A percentile compares a stretch with the other conserved stretches of the same genome.
These are phyloP conservation scores for Scleropages formosus DNA, from an alignment of 2,797 vertebrate genomes.

Conservation along the genomic window DNA sequence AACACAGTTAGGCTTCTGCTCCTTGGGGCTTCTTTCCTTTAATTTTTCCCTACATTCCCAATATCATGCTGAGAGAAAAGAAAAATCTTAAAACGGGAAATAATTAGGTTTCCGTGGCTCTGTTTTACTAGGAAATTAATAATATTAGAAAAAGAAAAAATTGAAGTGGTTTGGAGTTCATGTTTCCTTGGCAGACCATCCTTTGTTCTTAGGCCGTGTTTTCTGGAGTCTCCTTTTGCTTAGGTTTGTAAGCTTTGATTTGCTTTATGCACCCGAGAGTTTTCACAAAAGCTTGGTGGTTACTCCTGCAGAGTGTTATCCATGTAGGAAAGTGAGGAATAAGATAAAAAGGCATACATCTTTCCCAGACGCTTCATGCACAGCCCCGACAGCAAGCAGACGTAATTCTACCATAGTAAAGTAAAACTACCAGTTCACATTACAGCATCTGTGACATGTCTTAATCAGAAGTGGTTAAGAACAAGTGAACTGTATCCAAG, in stretches of 20 bases:
- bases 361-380: constrained; percentile 8
- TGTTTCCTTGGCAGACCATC: constrained; percentile 38
- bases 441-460: background rate
- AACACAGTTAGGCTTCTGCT: constrained; percentile 44
- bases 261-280: constrained; percentile 29
- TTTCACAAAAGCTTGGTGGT: constrained; percentile 34
- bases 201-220: constrained; percentile 33
- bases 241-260: constrained; percentile 33
- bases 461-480: too few species aligned
- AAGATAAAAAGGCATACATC: constrained; percentile 16
- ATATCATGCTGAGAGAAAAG: constrained; percentile 28
- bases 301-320: constrained; percentile 38
- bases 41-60: constrained; percentile 29
- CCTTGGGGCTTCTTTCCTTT: constrained; percentile 39
- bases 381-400: background rate
- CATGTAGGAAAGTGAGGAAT: constrained; percentile 1
- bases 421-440: background rate
- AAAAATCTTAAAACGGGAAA: constrained; percentile 38
- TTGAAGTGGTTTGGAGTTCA: constrained; percentile 25
- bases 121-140: constrained; percentile 31
- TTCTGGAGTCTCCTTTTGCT: constrained; percentile 34
- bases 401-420: background rate
- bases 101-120: constrained; percentile 37
- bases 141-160: constrained; percentile 37
- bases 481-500: constrained; percentile 6